A percentile compares a stretch with the other conserved stretches of the same genome.
Conservation (phyloP, 2,888 invertebrate genomes). For the Spisula subtruncata region DNA sequence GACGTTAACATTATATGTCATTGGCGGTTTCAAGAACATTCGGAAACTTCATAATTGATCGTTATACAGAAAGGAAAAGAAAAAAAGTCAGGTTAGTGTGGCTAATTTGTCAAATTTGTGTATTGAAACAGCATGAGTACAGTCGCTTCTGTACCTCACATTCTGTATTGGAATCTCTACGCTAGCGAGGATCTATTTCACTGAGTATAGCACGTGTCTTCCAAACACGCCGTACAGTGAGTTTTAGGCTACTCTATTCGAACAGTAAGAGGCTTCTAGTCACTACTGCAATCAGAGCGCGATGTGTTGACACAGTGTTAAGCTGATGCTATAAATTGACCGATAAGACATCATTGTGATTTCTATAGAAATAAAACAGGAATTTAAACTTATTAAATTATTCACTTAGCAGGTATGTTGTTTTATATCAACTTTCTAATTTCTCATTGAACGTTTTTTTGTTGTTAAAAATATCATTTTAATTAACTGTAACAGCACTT, state of each 20-base stretch:
- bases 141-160: not conserved
- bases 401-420: not conserved
- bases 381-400: not conserved
- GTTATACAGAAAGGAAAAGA: no score
- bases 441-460: no score
- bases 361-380: not conserved
- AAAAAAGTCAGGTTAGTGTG: no score
- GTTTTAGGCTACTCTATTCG: not conserved
- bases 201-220: not conserved
- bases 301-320: not conserved
- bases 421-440: no score
- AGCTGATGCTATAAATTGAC: not conserved
- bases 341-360: not conserved
- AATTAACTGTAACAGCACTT: no score
- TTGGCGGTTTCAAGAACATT: no score
- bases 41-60: no score
- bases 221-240: not conserved
- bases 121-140: no score
- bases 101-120: no score
- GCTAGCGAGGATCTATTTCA: not conserved
- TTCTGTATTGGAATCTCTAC: not conserved
- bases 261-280: not conserved
- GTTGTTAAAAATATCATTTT: no score
- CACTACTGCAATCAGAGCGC: not conserved
- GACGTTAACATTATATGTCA: no score